Evolutionary conservation across 1,140 invertebrate species (phyloP).

Genomic region (Stegodyphus mimosarum): DNA sequence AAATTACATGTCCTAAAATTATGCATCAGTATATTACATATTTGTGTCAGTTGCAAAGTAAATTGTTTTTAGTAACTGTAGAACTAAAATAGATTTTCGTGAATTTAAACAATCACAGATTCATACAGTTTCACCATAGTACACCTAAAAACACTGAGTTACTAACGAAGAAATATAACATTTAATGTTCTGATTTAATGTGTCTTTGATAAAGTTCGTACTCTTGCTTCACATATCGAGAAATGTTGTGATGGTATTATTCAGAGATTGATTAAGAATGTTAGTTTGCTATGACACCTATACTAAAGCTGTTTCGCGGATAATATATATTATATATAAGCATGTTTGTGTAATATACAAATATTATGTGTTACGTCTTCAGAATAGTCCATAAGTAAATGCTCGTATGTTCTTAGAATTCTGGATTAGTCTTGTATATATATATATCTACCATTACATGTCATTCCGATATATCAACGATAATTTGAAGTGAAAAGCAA

Average conservation of each 20-base stretch:
- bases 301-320: conserved; percentile 39
- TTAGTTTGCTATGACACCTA: conserved; percentile 43
- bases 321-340: conserved; percentile 38
- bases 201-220: too few species aligned
- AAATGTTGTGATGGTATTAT: conserved; percentile 24
- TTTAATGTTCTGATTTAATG: too few species aligned
- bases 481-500: neutral
- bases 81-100: too few species aligned
- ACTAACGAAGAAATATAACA: too few species aligned
- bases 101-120: too few species aligned
- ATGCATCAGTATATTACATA: too few species aligned
- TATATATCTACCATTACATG: conserved; percentile 25
- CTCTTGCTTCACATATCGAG: conserved; percentile 41
- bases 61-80: too few species aligned
- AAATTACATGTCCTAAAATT: too few species aligned
- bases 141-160: too few species aligned
- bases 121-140: too few species aligned
- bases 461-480: conserved; percentile 24
- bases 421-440: conserved; percentile 1
- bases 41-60: too few species aligned
- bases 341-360: conserved; percentile 19
- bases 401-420: conserved; percentile 19
- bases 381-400: conserved; percentile 9
- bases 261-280: conserved; percentile 22
- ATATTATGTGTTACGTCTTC: conserved; percentile 37